Percentiles rank a stretch among this genome's conserved stretches.
phyloP scores from a whole-genome alignment of 2,113 vertebrate genomes.

The Eublepharis macularius region DNA sequence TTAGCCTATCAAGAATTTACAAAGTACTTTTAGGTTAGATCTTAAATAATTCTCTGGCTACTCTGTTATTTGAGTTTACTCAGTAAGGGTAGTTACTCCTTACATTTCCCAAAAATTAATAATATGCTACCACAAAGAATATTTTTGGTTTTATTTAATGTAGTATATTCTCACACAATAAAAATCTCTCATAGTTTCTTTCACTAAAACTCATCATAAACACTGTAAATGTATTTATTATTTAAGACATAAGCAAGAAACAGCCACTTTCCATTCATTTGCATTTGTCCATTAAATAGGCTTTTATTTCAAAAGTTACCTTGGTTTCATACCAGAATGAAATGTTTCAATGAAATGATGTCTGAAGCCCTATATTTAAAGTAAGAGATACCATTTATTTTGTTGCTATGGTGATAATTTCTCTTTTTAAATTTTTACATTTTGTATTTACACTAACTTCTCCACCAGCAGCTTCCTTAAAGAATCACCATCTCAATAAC shows the following conservation, averaged over 20 bases:
- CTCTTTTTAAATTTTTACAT: not conserved
- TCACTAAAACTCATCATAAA: too few species aligned
- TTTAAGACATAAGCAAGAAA: not conserved
- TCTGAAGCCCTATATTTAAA: not conserved
- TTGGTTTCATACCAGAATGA: not conserved
- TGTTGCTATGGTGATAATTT: not conserved
- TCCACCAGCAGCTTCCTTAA: not conserved
- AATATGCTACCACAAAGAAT: too few species aligned
- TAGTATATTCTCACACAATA: too few species aligned
- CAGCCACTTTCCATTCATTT: not conserved
- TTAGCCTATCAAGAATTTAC: too few species aligned
- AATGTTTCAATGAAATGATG: not conserved
- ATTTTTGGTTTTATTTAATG: too few species aligned
- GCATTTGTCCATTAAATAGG: not conserved
- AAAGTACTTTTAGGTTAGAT: too few species aligned
- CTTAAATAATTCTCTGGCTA: too few species aligned
- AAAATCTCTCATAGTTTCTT: too few species aligned
- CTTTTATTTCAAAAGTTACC: not conserved
- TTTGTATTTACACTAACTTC: not conserved
- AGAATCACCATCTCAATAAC: not conserved
- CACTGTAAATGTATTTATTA: not conserved
- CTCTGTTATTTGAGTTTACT: too few species aligned
- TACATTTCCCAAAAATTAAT: too few species aligned
- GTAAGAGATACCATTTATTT: constrained; percentile 6
- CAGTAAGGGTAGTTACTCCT: too few species aligned